Conservation (phyloP, 1,140 invertebrate species). For the Ceratosolen fusciceps region DNA sequence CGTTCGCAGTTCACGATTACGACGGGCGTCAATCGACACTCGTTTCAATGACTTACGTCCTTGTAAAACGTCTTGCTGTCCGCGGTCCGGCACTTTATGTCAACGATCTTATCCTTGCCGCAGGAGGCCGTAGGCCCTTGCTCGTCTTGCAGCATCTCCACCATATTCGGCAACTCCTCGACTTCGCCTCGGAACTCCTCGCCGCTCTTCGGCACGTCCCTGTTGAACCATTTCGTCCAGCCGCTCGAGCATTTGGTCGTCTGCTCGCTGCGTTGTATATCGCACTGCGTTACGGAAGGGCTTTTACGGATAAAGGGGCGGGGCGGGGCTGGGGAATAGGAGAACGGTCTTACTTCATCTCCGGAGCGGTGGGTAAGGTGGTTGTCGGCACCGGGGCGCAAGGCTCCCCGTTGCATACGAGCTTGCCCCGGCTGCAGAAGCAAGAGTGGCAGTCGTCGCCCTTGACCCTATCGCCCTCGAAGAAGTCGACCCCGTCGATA, state of each 20-base stretch:
- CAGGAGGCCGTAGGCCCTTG: constrained; percentile 75
- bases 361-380: constrained; percentile 51
- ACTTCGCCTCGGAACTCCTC: constrained; percentile 71
- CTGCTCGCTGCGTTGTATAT: constrained; percentile 62
- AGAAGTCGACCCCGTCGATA: constrained; percentile 77
- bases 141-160: constrained; percentile 69
- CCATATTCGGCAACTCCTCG: constrained; percentile 75
- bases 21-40: not conserved
- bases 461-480: constrained; percentile 84
- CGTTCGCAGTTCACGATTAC: too few relatives aligned
- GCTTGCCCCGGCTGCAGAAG: constrained; percentile 78
- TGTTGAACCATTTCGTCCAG: constrained; percentile 84
- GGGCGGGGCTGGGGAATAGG: too few relatives aligned
- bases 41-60: constrained; percentile 56
- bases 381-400: constrained; percentile 67
- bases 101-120: constrained; percentile 74
- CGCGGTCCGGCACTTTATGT: constrained; percentile 82
- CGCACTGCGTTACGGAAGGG: too few relatives aligned
- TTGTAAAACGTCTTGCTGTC: constrained; percentile 75
- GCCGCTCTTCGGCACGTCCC: constrained; percentile 69
- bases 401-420: constrained; percentile 80
- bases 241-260: constrained; percentile 74
- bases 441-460: constrained; percentile 85
- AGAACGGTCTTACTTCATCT: constrained; percentile 27
- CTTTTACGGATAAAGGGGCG: too few relatives aligned